Conservation (phyloP, 1,140 invertebrate species). For the Diorhabda carinulata region DNA sequence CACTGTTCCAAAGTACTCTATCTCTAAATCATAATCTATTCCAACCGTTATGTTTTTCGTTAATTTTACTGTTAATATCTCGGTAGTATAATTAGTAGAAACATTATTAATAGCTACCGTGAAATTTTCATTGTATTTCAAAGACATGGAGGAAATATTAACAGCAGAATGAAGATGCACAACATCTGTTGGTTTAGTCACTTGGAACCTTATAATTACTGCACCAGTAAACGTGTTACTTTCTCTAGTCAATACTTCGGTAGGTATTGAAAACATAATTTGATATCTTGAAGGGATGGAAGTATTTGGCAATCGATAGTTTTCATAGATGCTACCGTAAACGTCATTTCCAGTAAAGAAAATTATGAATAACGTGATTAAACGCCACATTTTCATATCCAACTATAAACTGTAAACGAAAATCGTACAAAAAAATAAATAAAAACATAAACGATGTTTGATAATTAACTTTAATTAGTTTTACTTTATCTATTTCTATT, state of each 20-base stretch:
- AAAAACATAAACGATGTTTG: too few species aligned
- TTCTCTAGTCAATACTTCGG: constrained; percentile 6
- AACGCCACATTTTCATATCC: too few species aligned
- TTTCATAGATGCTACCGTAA: neutral
- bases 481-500: too few species aligned
- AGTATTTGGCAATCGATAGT: constrained; percentile 8
- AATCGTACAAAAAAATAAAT: too few species aligned
- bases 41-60: neutral
- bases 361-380: too few species aligned
- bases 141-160: neutral
- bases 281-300: constrained; percentile 5
- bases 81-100: neutral
- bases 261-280: neutral
- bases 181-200: neutral
- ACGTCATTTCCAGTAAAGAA: too few species aligned
- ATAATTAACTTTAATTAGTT: too few species aligned
- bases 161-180: constrained; percentile 4
- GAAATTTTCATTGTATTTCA: neutral
- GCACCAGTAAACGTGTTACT: neutral
- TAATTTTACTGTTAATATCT: constrained; percentile 8
- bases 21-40: neutral
- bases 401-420: too few species aligned
- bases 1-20: neutral
- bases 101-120: neutral
- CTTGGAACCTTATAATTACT: constrained; percentile 10